phyloP scores from a whole-genome alignment of 2,797 vertebrate species.

The Dicrostonyx torquatus region DNA sequence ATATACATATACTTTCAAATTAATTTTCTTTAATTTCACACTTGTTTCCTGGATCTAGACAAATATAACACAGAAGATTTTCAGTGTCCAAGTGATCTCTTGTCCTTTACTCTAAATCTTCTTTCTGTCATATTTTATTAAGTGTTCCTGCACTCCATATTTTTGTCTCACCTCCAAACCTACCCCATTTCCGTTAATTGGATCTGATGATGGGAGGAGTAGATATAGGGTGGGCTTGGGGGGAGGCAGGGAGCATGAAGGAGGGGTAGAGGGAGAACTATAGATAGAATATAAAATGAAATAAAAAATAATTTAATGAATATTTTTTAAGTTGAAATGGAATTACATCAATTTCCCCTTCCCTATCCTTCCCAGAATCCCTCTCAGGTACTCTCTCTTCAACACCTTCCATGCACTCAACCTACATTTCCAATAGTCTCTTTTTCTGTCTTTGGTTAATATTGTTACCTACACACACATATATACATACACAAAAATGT shows the following conservation, averaged over 20 bases:
- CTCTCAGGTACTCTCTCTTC: background rate
- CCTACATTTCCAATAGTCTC: background rate
- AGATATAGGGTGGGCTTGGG: no score
- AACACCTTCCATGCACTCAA: no score
- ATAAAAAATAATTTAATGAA: no score
- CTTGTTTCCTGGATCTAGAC: background rate
- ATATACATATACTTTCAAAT: background rate
- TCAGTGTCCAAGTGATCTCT: background rate
- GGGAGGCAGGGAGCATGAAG: no score
- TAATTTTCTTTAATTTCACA: background rate
- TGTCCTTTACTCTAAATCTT: background rate
- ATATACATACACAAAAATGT: background rate
- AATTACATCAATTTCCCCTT: background rate
- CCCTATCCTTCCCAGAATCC: no score
- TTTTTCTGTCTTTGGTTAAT: background rate
- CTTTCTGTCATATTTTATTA: background rate
- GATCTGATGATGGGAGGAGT: background rate
- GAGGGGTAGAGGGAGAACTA: no score
- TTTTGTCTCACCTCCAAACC: background rate
- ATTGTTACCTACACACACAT: background rate
- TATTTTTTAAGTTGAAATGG: background rate
- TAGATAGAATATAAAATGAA: no score
- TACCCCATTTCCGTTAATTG: background rate
- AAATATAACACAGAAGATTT: background rate
- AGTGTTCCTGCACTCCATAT: rapidly evolving